These are phyloP conservation scores for Fregetta grallaria DNA, from an alignment of 2,113 vertebrate genomes.

Conservation along the genomic window DNA sequence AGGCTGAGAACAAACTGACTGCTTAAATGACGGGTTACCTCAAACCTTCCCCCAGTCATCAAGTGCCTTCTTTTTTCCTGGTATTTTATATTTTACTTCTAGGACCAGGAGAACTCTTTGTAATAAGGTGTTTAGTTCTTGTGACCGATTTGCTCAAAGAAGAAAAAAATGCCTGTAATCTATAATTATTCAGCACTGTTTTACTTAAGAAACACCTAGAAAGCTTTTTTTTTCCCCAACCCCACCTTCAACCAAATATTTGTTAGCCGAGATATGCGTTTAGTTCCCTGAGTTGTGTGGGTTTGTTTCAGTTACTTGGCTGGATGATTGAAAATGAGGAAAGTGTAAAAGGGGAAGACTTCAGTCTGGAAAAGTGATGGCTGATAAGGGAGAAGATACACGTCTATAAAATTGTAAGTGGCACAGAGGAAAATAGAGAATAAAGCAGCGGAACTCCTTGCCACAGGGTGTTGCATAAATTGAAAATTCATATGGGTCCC, in stretches of 20 bases:
- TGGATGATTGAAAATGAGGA: neutral
- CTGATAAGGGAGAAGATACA: neutral
- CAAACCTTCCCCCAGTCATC: neutral
- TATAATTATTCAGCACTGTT: neutral
- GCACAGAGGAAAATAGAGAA: neutral
- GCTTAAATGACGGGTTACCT: neutral
- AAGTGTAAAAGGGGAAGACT: neutral
- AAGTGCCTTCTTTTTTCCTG: neutral
- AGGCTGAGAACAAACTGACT: neutral
- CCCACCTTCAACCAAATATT: neutral
- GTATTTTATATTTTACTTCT: neutral
- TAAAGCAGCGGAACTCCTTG: neutral
- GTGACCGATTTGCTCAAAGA: neutral
- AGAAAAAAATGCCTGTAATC: neutral
- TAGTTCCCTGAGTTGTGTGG: neutral
- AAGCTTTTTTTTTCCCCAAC: neutral
- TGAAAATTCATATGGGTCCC: neutral
- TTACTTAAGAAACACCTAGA: neutral
- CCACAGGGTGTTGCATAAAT: neutral
- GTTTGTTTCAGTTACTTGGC: neutral
- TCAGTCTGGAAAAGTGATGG: neutral
- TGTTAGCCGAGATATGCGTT: neutral
- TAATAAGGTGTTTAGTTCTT: neutral
- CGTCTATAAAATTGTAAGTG: neutral
- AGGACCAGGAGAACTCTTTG: neutral